Evolutionary conservation across 2,888 invertebrate species (phyloP).

Genomic region (Schizotus pectinicornis): DNA sequence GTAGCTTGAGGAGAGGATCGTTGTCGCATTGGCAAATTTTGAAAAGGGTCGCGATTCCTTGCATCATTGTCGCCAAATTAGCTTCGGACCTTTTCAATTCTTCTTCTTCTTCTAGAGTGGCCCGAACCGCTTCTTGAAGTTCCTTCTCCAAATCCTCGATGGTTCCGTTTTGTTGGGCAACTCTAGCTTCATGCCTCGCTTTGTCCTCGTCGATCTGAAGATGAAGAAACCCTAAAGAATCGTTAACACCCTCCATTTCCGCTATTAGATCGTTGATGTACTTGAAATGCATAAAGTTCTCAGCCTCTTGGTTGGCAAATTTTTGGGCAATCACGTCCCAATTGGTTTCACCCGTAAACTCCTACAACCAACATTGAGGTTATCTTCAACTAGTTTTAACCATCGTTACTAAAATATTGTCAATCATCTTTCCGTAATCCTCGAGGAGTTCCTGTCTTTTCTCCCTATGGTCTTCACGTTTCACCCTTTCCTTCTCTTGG

Average conservation of each 20-base stretch:
- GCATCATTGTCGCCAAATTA: conserved; percentile 54
- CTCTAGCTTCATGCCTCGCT: conserved; percentile 62
- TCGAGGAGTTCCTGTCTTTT: conserved; percentile 66
- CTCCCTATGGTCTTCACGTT: conserved; percentile 69
- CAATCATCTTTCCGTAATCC: conserved; percentile 39
- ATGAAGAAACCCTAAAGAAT: conserved; percentile 69
- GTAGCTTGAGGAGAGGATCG: conserved; percentile 71
- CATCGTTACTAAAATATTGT: conserved; percentile 38
- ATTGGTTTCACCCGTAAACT: conserved; percentile 68
- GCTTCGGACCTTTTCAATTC: conserved; percentile 48
- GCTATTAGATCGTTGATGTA: conserved; percentile 90
- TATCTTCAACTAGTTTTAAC: conserved; percentile 6
- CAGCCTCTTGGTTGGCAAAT: conserved; percentile 85
- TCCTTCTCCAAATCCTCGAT: conserved; percentile 62
- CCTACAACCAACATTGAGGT: conserved; percentile 49
- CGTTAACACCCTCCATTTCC: conserved; percentile 77
- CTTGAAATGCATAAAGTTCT: conserved; percentile 90
- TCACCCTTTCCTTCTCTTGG: conserved; percentile 74
- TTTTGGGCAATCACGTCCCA: conserved; percentile 72
- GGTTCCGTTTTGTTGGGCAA: conserved; percentile 66
- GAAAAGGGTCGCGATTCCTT: conserved; percentile 63
- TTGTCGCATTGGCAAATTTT: conserved; percentile 75
- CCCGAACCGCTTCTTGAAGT: conserved; percentile 46
- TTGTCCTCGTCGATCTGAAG: conserved; percentile 71
- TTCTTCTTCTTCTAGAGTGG: conserved; percentile 24